phyloP scores from a whole-genome alignment of 2,888 invertebrate genomes.

The Parascotia fuliginaria region DNA sequence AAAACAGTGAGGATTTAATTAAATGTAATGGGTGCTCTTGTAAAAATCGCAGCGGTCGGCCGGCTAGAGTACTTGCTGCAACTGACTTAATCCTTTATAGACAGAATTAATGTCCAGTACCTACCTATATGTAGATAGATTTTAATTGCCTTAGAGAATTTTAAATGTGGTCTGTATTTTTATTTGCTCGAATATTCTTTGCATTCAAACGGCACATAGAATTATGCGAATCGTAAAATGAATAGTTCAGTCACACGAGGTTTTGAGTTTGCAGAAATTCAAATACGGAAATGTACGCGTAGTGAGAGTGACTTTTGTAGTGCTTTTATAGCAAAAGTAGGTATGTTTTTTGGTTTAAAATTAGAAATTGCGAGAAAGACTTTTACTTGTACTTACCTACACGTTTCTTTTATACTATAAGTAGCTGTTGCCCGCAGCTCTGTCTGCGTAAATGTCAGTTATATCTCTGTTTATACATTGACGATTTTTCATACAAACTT shows the following conservation, averaged over 20 bases:
- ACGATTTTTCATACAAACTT: no score
- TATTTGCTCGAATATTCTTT: constrained; percentile 21
- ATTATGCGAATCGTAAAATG: constrained; percentile 22
- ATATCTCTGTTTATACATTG: no score
- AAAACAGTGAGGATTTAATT: constrained; percentile 82
- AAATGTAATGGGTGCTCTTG: constrained; percentile 79
- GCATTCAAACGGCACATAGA: constrained; percentile 20
- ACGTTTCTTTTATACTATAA: no score
- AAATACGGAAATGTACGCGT: background rate
- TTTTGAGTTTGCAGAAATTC: constrained; percentile 13
- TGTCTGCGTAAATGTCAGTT: no score
- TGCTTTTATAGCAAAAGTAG: background rate
- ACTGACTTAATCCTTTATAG: constrained; percentile 64
- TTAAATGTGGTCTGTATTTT: constrained; percentile 44
- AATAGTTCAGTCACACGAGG: constrained; percentile 15
- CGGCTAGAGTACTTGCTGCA: constrained; percentile 57
- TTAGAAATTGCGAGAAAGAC: background rate
- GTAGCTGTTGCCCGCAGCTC: no score
- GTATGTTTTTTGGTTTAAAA: background rate
- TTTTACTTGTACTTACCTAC: background rate
- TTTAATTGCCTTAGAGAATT: constrained; percentile 43
- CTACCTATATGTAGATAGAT: constrained; percentile 32
- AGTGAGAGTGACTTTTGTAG: background rate
- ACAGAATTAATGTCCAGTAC: constrained; percentile 53
- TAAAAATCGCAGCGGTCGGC: constrained; percentile 65